Conservation (phyloP, 1,140 invertebrate species). For the Thereuonema tuberculata region DNA sequence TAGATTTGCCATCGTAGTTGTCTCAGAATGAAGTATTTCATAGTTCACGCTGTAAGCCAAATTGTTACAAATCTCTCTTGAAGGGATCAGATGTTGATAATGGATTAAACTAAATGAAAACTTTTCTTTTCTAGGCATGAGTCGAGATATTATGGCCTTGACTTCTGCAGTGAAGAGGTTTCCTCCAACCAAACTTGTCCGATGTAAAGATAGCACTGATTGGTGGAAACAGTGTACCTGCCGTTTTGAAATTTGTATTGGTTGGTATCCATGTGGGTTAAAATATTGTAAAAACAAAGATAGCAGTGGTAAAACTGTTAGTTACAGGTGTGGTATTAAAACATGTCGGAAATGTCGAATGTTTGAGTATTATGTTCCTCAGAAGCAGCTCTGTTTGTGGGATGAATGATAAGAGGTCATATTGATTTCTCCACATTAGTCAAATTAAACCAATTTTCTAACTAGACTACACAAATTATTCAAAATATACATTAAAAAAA, state of each 20-base stretch:
- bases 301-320: slow-evolving; percentile 42
- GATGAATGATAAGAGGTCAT: slow-evolving; percentile 38
- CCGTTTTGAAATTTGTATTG: slow-evolving; percentile 64
- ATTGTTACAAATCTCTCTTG: no score
- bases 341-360: slow-evolving; percentile 79
- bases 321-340: slow-evolving; percentile 85
- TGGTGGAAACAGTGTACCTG: slow-evolving; percentile 50
- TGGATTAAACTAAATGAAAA: background rate
- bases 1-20: no score
- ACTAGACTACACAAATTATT: no score
- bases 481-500: no score
- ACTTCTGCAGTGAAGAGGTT: slow-evolving; percentile 24
- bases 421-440: no score
- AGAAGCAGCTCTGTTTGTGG: slow-evolving; percentile 74
- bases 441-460: no score
- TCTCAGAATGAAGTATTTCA: no score
- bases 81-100: no score
- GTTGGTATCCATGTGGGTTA: slow-evolving; percentile 82
- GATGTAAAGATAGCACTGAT: slow-evolving; percentile 27
- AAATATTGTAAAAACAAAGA: slow-evolving; percentile 78
- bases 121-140: slow-evolving; percentile 15
- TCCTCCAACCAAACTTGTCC: slow-evolving; percentile 22
- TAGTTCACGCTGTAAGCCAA: no score
- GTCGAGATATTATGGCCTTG: slow-evolving; percentile 18
- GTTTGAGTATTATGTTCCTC: slow-evolving; percentile 66